These are phyloP conservation scores for Podarcis muralis DNA, from an alignment of 2,113 vertebrate species.

Conservation along the genomic window DNA sequence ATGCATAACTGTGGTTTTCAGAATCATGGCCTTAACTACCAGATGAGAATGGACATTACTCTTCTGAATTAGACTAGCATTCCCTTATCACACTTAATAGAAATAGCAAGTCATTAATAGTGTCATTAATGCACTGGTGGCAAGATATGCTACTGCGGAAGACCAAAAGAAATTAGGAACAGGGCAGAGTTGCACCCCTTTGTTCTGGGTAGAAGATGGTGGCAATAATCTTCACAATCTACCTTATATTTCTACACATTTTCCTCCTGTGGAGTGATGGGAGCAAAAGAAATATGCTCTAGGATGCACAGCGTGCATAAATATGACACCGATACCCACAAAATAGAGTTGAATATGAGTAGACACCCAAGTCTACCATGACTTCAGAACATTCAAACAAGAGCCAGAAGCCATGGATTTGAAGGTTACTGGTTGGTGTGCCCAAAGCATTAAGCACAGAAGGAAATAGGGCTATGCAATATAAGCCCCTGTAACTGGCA, in stretches of 20 bases:
- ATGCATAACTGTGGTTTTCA: background rate
- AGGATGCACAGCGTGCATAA: background rate
- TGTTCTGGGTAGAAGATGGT: background rate
- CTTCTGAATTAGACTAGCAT: background rate
- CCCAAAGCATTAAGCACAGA: background rate
- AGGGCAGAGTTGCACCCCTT: background rate
- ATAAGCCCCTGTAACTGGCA: background rate
- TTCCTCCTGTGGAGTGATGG: too few relatives aligned
- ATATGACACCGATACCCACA: background rate
- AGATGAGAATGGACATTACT: fast-evolving
- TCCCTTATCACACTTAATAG: background rate
- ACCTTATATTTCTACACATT: too few relatives aligned
- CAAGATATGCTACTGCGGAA: background rate
- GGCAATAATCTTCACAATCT: background rate
- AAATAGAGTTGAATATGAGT: background rate
- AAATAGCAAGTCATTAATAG: background rate
- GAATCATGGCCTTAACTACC: background rate
- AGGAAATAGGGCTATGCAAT: background rate
- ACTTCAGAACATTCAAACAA: background rate
- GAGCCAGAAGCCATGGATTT: background rate
- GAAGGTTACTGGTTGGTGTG: too few relatives aligned
- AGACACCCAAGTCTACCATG: background rate
- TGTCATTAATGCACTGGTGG: background rate
- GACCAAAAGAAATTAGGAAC: background rate
- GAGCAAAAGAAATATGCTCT: too few relatives aligned